A percentile compares a stretch with the other conserved stretches of the same genome.
Evolutionary conservation across 1,140 invertebrate genomes (phyloP).

Genomic region (Trigoniulus corallinus): DNA sequence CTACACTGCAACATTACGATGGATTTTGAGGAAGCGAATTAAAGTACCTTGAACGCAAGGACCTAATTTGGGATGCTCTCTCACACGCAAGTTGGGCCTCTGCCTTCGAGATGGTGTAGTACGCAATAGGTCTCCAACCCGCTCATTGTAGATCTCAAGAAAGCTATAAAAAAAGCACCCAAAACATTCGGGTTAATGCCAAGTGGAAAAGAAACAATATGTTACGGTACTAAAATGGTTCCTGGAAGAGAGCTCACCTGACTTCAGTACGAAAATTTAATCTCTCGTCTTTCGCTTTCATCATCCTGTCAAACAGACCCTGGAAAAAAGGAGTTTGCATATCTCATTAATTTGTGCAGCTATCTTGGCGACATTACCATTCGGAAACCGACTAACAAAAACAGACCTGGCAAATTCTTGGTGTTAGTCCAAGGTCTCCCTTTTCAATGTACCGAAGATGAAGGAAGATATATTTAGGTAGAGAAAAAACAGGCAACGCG

Average conservation of each 20-base stretch:
- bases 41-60: conserved; percentile 73
- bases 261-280: conserved; percentile 26
- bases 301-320: conserved; percentile 22
- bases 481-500: too few relatives aligned
- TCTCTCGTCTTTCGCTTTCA: conserved; percentile 16
- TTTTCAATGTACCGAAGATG: too few relatives aligned
- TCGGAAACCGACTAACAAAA: not conserved
- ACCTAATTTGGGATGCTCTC: conserved; percentile 79
- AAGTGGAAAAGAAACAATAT: not conserved
- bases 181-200: not conserved
- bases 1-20: not conserved
- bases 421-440: conserved; percentile 24
- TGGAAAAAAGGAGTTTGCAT: conserved; percentile 13
- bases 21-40: not conserved
- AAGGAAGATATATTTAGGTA: too few relatives aligned
- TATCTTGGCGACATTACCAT: not conserved
- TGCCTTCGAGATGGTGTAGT: conserved; percentile 35
- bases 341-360: conserved; percentile 1
- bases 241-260: conserved; percentile 20
- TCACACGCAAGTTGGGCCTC: conserved; percentile 47
- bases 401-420: conserved; percentile 19
- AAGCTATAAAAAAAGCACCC: conserved; percentile 38
- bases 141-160: conserved; percentile 78
- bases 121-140: conserved; percentile 68
- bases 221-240: too few relatives aligned